These are phyloP conservation scores for Melanotaenia nigrans DNA, from an alignment of 2,797 vertebrate genomes.

Conservation along the genomic window DNA sequence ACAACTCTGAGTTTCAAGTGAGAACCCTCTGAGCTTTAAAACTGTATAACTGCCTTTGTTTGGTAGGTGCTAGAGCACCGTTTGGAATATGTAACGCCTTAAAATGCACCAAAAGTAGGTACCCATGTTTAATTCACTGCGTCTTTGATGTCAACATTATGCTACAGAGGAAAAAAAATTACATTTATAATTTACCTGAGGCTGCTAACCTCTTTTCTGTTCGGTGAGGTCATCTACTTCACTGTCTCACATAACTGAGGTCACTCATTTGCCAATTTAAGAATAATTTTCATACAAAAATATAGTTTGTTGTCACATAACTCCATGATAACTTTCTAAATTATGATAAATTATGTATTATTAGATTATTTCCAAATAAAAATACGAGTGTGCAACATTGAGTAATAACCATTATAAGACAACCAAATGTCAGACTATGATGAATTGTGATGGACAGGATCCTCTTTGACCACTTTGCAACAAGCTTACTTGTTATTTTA, in stretches of 20 bases:
- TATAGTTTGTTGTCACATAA: not conserved
- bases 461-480: constrained; percentile 1
- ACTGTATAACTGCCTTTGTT: too few relatives aligned
- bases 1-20: too few relatives aligned
- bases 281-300: not conserved
- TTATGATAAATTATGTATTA: not conserved
- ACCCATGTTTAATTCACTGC: not conserved
- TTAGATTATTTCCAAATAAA: not conserved
- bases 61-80: too few relatives aligned
- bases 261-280: not conserved
- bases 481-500: constrained; percentile 16
- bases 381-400: too few relatives aligned
- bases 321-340: not conserved
- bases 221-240: not conserved
- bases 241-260: not conserved
- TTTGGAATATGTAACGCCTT: too few relatives aligned
- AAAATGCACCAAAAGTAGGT: not conserved
- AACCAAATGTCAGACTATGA: not conserved
- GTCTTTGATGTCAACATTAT: not conserved
- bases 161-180: not conserved
- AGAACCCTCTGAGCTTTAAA: too few relatives aligned
- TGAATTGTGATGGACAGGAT: not conserved
- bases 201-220: not conserved
- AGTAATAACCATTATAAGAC: not conserved
- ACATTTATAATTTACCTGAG: not conserved